Conservation (phyloP, 1,140 invertebrate species). For the Linepithema humile region DNA sequence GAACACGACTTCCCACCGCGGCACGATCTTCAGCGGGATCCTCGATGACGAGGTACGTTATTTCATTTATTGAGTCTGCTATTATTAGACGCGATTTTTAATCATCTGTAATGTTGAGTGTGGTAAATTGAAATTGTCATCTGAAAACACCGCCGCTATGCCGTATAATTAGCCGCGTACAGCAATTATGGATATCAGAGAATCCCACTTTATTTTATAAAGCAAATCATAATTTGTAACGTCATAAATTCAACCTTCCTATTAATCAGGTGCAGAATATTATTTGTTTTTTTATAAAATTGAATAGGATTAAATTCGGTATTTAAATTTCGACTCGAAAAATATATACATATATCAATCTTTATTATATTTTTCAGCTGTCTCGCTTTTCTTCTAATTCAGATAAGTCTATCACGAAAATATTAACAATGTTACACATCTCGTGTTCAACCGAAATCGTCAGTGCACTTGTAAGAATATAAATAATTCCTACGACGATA, state of each 20-base stretch:
- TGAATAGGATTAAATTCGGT: no score
- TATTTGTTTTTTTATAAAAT: no score
- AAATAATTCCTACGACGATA: conserved; percentile 36
- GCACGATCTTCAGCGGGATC: not conserved
- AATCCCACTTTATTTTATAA: not conserved
- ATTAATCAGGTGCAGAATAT: no score
- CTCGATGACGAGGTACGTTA: not conserved
- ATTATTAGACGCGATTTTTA: not conserved
- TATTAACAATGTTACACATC: not conserved
- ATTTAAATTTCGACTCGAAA: no score
- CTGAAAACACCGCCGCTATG: no score
- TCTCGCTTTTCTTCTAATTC: not conserved
- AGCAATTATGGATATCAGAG: not conserved
- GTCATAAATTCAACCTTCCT: no score
- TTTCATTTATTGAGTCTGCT: not conserved
- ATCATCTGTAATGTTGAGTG: not conserved
- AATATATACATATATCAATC: no score
- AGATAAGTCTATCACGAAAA: not conserved
- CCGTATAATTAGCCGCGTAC: no score
- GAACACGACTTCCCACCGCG: conserved; percentile 16
- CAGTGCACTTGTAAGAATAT: not conserved
- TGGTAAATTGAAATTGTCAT: not conserved
- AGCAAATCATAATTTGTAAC: not conserved
- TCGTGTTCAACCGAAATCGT: not conserved
- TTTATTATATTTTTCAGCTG: no score